Evolutionary conservation across 1,140 invertebrate species (phyloP), one percentile per base, ranked within the genome.

Genomic region (Amyelois transitella): DNA sequence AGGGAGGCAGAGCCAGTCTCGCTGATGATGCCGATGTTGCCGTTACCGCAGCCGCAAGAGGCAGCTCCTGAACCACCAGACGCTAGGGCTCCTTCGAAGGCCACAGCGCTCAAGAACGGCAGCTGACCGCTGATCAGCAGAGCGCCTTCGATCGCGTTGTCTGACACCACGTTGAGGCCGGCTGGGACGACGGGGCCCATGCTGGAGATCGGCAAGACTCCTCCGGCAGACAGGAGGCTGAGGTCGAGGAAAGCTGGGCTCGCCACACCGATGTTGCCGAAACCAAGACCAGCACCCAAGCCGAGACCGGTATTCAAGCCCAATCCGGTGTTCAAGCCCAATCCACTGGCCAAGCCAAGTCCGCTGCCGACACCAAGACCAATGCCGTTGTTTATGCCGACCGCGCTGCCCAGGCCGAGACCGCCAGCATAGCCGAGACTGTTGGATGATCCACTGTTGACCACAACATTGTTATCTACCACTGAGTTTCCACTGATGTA

Each of bases 41-140:
- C 69, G 28, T 51, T 62, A 2, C 63, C 69, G 53, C 58, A 58
- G 3, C 63, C 58, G 43, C 64, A 67, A 0, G 60, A 17, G 4
- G 62, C 51, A 2, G 45, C 53, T 6, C 60, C 64, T 0, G 60
- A 50, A 17, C 73, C 73, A 20, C 25, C 38, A 2, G 68, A 64
- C 2, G 62, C 56, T 18, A 73, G 43, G 0, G 51, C 50, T 5
- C 73, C 70, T 45, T 72, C 72, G 51, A 75, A 45, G 32, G 65
- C 61, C 14, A 75, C 69, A 32, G 70, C 62, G 51, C 64, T 62
- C n/a, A 75, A 45, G 54, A 75, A 75, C 5, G 75, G 75, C 32
- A 78, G 53, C 18, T 64, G 55, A 8, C 75, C 75, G n/a, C 6
- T 48, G 6, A 72, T 67, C 32, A 51, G 43, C 6, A 77, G 14